phyloP scores from a whole-genome alignment of 1,140 invertebrate species.

The Drosophila virilis region DNA sequence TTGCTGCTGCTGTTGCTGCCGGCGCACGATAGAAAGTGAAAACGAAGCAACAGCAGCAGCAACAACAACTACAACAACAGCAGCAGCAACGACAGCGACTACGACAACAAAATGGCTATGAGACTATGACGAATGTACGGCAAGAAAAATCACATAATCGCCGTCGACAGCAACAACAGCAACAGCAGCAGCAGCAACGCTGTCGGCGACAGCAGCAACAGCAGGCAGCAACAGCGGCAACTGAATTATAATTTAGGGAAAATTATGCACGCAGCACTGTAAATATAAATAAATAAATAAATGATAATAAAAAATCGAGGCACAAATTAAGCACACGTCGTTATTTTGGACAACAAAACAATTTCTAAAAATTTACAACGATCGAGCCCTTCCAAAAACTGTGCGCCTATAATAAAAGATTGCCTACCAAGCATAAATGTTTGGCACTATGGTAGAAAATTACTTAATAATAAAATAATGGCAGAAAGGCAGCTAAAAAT shows the following conservation, averaged over 20 bases:
- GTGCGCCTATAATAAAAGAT: neutral
- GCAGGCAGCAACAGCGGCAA: slow-evolving; percentile 41
- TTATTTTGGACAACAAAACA: slow-evolving; percentile 13
- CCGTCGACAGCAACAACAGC: slow-evolving; percentile 27
- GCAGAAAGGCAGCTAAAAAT: too few relatives aligned
- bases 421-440: neutral
- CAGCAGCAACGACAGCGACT: slow-evolving; percentile 58
- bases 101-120: slow-evolving; percentile 80
- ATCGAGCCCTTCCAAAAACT: slow-evolving; percentile 1
- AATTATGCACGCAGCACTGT: slow-evolving; percentile 76
- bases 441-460: neutral
- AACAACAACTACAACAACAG: slow-evolving; percentile 40
- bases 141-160: slow-evolving; percentile 82
- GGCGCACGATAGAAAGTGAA: slow-evolving; percentile 79
- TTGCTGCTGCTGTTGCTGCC: slow-evolving; percentile 58
- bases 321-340: slow-evolving; percentile 40
- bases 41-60: slow-evolving; percentile 70
- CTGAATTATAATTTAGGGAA: slow-evolving; percentile 82
- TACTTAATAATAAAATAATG: neutral
- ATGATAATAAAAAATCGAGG: slow-evolving; percentile 60
- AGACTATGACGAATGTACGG: slow-evolving; percentile 67
- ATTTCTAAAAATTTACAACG: slow-evolving; percentile 51
- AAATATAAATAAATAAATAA: slow-evolving; percentile 75
- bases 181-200: slow-evolving; percentile 18
- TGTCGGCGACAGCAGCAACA: slow-evolving; percentile 27